Evolutionary conservation across 2,888 invertebrate genomes (phyloP).

Genomic region (Amphimallon solstitiale): DNA sequence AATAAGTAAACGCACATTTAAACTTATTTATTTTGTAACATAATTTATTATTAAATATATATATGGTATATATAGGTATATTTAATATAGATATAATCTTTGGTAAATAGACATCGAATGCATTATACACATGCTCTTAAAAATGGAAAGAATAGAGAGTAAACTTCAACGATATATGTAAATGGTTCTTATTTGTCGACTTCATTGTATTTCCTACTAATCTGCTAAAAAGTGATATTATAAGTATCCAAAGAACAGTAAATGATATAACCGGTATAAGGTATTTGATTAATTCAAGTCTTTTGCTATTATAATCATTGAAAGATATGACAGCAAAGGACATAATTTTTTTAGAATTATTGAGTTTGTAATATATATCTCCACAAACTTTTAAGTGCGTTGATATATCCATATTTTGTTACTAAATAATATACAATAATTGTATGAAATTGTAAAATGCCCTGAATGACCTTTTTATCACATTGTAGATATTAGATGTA

Average conservation of each 20-base stretch:
- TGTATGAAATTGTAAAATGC: too few species aligned
- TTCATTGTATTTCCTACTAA: not conserved
- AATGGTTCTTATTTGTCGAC: constrained; percentile 12
- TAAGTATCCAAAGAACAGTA: not conserved
- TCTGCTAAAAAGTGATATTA: not conserved
- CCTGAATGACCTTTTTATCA: too few species aligned
- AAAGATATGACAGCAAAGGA: too few species aligned
- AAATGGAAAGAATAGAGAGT: constrained; percentile 15
- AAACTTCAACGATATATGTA: constrained; percentile 3
- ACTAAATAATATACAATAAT: too few species aligned
- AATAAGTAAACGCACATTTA: constrained; percentile 26
- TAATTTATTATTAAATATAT: constrained; percentile 23
- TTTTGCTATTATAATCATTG: too few species aligned
- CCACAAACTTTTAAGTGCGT: too few species aligned
- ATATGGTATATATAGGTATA: constrained; percentile 7
- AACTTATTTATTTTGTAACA: constrained; percentile 29
- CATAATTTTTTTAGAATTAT: too few species aligned
- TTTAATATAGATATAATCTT: constrained; percentile 27
- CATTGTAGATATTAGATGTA: too few species aligned
- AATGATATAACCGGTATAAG: not conserved
- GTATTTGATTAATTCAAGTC: too few species aligned
- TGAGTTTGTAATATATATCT: too few species aligned
- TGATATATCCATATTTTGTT: too few species aligned
- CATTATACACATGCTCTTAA: constrained; percentile 25
- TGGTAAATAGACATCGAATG: constrained; percentile 32